Base-by-base conservation (phyloP, 2,113 vertebrate species). In the Paraplagusia blochii region DNA sequence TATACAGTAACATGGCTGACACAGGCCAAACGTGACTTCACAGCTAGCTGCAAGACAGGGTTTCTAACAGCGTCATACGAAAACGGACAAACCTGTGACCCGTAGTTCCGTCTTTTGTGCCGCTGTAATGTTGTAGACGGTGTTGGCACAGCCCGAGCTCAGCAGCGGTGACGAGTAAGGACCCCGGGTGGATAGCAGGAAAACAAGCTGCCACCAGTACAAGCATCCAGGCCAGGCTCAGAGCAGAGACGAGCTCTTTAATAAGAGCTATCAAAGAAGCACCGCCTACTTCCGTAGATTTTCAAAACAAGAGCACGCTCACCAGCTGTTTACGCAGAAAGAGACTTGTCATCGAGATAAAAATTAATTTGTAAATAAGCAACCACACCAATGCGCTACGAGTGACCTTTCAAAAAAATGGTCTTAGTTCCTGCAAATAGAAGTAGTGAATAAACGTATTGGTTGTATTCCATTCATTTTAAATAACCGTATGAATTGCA, bases 1-100 rank as follows among this genome's bases (percentile, higher is more conserved):
- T 82, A 74, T 81, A 86, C 83, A 85, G 85, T 76, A 85, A 85
- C 80, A 85, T 80, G 84, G 81, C 86, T 88, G 86, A 81, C 79
- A 65, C 66, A 50, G 22, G 80, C 79, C 22, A 63, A 82, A 76
- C 76, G 67, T 72, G 63, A 80, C 76, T 71, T 40, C 73, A 18
- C 15, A 46, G 68, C 55, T 43, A 39, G 64, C 60, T 29, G 34
- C 42, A 35, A 36, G 8, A 18, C 33, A 38, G 9, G 22, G 22
- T 7, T 3, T 11, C 13, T 5, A 9, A 17, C 38, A 9, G 9
- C 1, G 9, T 11, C 12, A 53, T n/a, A 54, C 13, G 0, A 10
- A 36, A 1, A 3, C n/a, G 22, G 35, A 65, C 80, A 45, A 62
- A 91, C 88, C 90, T 90, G 88, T 76, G 68, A 78, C 59, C 53